These are phyloP conservation scores for Gallinago jamesoni DNA, from an alignment of 2,113 vertebrate species.

Conservation along the genomic window DNA sequence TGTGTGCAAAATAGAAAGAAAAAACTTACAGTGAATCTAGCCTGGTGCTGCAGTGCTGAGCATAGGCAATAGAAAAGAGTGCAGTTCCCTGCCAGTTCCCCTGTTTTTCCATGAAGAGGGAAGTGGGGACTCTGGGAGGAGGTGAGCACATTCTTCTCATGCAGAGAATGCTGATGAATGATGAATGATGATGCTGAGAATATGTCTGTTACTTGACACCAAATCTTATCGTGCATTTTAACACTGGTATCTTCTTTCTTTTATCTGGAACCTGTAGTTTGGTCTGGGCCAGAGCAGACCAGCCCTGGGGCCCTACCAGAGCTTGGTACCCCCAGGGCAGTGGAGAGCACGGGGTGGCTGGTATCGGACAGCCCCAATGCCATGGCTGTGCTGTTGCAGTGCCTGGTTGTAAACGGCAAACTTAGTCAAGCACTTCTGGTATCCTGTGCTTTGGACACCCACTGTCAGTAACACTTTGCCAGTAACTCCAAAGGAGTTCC, in stretches of 20 bases:
- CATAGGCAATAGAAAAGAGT: not conserved
- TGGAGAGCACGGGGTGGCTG: fast-evolving
- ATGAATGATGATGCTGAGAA: not conserved
- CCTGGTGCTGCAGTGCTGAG: not conserved
- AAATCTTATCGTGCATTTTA: not conserved
- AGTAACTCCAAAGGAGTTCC: not conserved
- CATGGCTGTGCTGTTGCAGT: fast-evolving
- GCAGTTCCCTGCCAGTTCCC: not conserved
- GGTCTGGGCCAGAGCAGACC: not conserved
- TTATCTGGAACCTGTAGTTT: not conserved
- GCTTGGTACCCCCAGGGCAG: not conserved
- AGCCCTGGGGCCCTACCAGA: not conserved
- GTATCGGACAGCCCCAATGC: not conserved
- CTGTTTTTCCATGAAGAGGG: fast-evolving
- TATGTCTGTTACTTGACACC: not conserved
- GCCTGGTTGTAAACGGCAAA: not conserved
- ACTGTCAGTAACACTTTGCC: not conserved
- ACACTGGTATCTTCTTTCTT: not conserved
- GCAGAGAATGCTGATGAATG: not conserved
- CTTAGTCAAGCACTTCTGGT: not conserved
- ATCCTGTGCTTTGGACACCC: not conserved
- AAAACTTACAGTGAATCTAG: not conserved
- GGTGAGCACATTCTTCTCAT: not conserved
- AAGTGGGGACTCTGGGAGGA: not conserved
- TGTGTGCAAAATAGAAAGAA: not conserved